These are phyloP conservation scores for Xylota segnis DNA, from an alignment of 2,888 invertebrate genomes.

Conservation along the genomic window DNA sequence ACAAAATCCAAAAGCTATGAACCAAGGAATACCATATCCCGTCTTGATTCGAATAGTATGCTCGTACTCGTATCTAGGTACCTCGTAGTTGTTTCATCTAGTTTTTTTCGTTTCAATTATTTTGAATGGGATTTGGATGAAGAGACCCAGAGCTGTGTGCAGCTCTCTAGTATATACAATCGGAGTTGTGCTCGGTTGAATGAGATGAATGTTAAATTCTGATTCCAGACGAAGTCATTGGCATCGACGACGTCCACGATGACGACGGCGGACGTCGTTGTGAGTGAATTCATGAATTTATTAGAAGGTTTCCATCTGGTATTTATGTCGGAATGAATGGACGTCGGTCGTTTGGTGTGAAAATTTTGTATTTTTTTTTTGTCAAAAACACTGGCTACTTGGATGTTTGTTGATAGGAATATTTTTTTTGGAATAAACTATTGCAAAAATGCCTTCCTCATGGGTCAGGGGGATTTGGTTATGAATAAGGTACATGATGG, in stretches of 20 bases:
- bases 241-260: slow-evolving; percentile 34
- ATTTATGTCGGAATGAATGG: slow-evolving; percentile 34
- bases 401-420: not conserved
- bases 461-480: not conserved
- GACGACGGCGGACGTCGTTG: slow-evolving; percentile 24
- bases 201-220: slow-evolving; percentile 69
- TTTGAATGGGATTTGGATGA: slow-evolving; percentile 75
- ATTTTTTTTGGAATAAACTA: slow-evolving; percentile 7
- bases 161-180: not conserved
- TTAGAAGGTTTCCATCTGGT: slow-evolving; percentile 56
- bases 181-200: slow-evolving; percentile 43
- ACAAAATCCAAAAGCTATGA: slow-evolving; percentile 58
- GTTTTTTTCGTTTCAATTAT: slow-evolving; percentile 81
- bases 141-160: slow-evolving; percentile 4
- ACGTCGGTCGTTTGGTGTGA: slow-evolving; percentile 45
- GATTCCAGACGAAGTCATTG: slow-evolving; percentile 72
- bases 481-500: too few species aligned
- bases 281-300: slow-evolving; percentile 64
- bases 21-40: slow-evolving; percentile 16
- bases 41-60: slow-evolving; percentile 11
- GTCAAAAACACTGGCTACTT: not conserved
- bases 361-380: slow-evolving; percentile 14
- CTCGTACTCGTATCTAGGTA: not conserved
- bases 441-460: slow-evolving; percentile 7
- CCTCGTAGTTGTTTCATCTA: slow-evolving; percentile 64